Conservation (phyloP, 2,797 vertebrate genomes). For the Muscicapa comitata region DNA sequence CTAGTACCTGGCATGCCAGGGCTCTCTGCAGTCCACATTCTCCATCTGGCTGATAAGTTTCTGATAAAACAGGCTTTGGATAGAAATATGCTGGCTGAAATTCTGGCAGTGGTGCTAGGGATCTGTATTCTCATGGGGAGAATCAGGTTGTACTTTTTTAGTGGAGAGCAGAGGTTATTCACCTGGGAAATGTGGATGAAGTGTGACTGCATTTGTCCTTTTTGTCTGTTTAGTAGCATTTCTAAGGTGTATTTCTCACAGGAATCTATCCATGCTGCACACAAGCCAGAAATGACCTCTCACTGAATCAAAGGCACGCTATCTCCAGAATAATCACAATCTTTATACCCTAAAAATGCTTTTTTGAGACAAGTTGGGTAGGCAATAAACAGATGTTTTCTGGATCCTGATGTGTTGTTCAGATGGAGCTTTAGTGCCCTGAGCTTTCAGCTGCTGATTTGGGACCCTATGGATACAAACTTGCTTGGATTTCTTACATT, state of each 20-base stretch:
- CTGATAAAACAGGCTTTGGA: neutral
- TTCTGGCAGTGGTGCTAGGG: accelerated
- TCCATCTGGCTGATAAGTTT: neutral
- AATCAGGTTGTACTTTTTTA: neutral
- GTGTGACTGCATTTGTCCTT: neutral
- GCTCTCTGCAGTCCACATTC: neutral
- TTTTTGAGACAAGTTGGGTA: neutral
- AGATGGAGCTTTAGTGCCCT: neutral
- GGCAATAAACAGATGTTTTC: neutral
- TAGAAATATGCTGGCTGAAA: neutral
- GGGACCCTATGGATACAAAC: accelerated
- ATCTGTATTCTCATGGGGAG: neutral
- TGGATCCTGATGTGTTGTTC: neutral
- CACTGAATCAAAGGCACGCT: neutral
- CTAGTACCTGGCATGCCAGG: neutral
- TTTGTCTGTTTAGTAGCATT: neutral
- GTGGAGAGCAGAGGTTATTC: neutral
- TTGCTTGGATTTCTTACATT: accelerated
- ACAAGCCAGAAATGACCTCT: neutral
- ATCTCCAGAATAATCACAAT: neutral
- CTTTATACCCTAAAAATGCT: neutral
- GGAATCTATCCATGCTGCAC: neutral
- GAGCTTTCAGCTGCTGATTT: neutral
- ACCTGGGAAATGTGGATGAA: neutral
- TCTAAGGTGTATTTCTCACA: neutral